Base-by-base conservation (phyloP, 2,113 vertebrate species). In the Rhineura floridana region DNA sequence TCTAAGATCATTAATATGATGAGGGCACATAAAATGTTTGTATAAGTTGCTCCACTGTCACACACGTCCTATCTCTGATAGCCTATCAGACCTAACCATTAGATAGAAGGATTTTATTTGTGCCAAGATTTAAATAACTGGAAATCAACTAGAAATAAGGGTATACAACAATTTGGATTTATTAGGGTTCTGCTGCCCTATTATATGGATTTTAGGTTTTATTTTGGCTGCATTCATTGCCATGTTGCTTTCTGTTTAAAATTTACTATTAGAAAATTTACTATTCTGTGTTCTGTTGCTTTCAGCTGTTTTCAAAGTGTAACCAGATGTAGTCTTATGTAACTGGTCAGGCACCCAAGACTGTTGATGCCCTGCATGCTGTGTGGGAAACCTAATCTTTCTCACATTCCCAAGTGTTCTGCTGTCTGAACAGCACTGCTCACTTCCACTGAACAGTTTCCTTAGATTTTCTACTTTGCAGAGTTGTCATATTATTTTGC, bases 381-480 rank as follows among this genome's bases (percentile, higher is more conserved):
- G 83, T 81, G 86, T 72, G 89, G 93, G 81, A 59, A 75, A 85
- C 59, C 86, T 6, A 0, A 75, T 5, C 59, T 84, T 91, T 89
- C 87, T 92, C 80, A 77, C 81, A 46, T 72, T 89, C 79, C 85
- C 84, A 72, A 93, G 90, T 81, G 65, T 59, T 67, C 70, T 90
- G 90, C 88, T 59, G 23, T 59, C 39, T 1, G 72, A 81, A 82
- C 1, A 12, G 11, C 70, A 30, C 63, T 67, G 78, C 39, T 28
- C 33, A 2, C 39, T 52, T 82, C n/a, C 78, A 83, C 63, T 2
- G 73, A 63, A 89, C 39, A 42, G 81, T 25, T 36, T 77, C 46
- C 23, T 89, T 73, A 28, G 81, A 50, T 48, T 69, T 91, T 33
- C 36, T 90, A 88, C 83, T 81, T 50, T 73, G 87, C 13, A 36